These are phyloP conservation scores for Stegana nigrithorax DNA, from an alignment of 2,888 invertebrate species.

Conservation along the genomic window DNA sequence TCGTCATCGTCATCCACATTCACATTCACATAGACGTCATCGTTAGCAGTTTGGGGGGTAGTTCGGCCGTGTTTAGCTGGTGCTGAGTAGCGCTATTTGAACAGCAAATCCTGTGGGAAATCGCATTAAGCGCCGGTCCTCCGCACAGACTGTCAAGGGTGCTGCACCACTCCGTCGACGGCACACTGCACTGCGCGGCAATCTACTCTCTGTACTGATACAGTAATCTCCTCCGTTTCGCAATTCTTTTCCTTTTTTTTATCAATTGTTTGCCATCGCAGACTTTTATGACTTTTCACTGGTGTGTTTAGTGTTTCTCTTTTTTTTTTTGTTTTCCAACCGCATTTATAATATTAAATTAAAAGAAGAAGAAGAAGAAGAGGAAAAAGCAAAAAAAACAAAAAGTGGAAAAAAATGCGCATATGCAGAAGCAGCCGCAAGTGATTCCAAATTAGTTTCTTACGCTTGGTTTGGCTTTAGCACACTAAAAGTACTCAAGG, in stretches of 20 bases:
- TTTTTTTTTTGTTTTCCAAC: background rate
- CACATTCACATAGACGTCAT: background rate
- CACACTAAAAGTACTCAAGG: slow-evolving; percentile 49
- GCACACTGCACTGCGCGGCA: background rate
- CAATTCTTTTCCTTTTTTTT: slow-evolving; percentile 39
- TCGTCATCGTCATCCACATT: slow-evolving; percentile 9
- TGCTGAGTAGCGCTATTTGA: slow-evolving; percentile 2
- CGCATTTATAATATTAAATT: slow-evolving; percentile 38
- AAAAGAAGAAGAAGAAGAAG: slow-evolving; percentile 4
- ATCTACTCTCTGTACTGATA: no score
- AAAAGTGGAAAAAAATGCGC: slow-evolving; percentile 38
- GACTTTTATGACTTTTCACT: slow-evolving; percentile 48
- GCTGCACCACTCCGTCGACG: no score
- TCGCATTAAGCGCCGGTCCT: slow-evolving; percentile 45
- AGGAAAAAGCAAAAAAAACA: background rate
- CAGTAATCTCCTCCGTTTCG: slow-evolving; percentile 4
- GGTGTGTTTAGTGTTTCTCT: slow-evolving; percentile 5
- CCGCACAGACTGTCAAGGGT: no score
- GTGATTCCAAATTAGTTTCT: slow-evolving; percentile 52
- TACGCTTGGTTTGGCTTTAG: slow-evolving; percentile 54
- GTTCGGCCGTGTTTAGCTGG: slow-evolving; percentile 16
- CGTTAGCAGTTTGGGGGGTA: slow-evolving; percentile 31
- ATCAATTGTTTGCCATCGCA: slow-evolving; percentile 52
- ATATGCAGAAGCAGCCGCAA: slow-evolving; percentile 43
- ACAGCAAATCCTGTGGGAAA: slow-evolving; percentile 47